phyloP scores from a whole-genome alignment of 2,888 invertebrate species.

The Tuberolachnus salignus region DNA sequence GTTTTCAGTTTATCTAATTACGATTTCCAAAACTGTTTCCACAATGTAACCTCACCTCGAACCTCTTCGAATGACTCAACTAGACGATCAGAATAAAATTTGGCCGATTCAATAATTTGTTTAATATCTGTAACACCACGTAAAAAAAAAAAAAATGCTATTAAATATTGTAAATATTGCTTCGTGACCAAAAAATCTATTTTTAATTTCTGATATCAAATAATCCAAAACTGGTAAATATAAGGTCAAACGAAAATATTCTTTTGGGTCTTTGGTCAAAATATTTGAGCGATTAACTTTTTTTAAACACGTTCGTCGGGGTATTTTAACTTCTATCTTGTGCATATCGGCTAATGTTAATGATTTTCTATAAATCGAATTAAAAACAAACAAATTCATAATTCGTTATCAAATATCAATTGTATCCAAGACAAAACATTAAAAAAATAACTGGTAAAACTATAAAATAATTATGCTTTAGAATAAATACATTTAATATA shows the following conservation, averaged over 20 bases:
- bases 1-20: slow-evolving; percentile 6
- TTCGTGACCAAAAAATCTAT: slow-evolving; percentile 24
- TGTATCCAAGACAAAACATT: no score
- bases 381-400: no score
- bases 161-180: slow-evolving; percentile 22
- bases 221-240: slow-evolving; percentile 26
- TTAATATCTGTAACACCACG: not conserved
- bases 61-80: not conserved
- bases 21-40: slow-evolving; percentile 16
- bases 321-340: slow-evolving; percentile 19
- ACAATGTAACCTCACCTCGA: slow-evolving; percentile 1
- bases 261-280: slow-evolving; percentile 9
- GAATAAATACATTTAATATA: no score
- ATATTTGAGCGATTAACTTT: slow-evolving; percentile 17
- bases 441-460: no score
- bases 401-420: no score
- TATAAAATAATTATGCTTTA: no score
- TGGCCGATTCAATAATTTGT: slow-evolving; percentile 11
- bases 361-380: slow-evolving; percentile 19
- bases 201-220: slow-evolving; percentile 17
- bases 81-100: slow-evolving; percentile 5
- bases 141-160: slow-evolving; percentile 23
- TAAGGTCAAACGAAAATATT: slow-evolving; percentile 28
- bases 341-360: slow-evolving; percentile 7
- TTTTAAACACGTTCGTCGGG: slow-evolving; percentile 18